phyloP scores from a whole-genome alignment of 2,888 invertebrate genomes.

The Anodontia alba region DNA sequence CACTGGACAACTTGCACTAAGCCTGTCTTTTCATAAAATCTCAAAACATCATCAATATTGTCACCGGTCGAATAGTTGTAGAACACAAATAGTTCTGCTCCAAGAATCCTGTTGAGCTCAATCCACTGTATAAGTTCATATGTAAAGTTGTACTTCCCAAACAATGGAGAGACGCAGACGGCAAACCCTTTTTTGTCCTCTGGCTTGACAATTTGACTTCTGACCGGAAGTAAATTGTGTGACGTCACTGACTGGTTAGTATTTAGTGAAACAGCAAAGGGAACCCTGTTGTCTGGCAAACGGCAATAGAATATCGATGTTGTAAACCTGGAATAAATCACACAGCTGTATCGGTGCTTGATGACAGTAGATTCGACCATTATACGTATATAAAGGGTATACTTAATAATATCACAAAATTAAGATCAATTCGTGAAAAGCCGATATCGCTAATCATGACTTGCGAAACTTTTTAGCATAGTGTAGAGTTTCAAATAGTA shows the following conservation, averaged over 20 bases:
- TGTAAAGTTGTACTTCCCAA: slow-evolving; percentile 66
- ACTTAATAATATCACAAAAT: too few relatives aligned
- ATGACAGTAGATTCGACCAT: too few relatives aligned
- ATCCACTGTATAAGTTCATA: slow-evolving; percentile 81
- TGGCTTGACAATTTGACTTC: slow-evolving; percentile 8
- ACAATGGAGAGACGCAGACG: slow-evolving; percentile 71
- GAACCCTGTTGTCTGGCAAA: slow-evolving; percentile 19
- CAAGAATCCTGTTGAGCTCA: slow-evolving; percentile 79
- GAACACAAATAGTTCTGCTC: slow-evolving; percentile 78
- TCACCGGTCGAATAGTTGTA: slow-evolving; percentile 74
- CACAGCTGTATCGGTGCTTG: too few relatives aligned
- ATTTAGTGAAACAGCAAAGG: slow-evolving; percentile 50
- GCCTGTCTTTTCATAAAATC: slow-evolving; percentile 66
- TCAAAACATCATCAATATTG: slow-evolving; percentile 70
- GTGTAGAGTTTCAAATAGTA: too few relatives aligned
- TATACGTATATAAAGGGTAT: too few relatives aligned
- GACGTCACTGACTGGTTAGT: slow-evolving; percentile 34
- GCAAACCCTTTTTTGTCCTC: slow-evolving; percentile 56
- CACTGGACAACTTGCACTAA: slow-evolving; percentile 75
- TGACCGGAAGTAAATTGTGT: slow-evolving; percentile 38
- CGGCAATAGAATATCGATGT: slow-evolving; percentile 49
- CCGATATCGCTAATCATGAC: too few relatives aligned
- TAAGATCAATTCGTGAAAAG: too few relatives aligned
- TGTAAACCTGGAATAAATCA: slow-evolving; percentile 55
- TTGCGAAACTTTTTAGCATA: too few relatives aligned